Percentiles rank a stretch among this genome's conserved stretches.
These are phyloP conservation scores for Drosophila ogumai DNA, from an alignment of 1,140 invertebrate genomes.

Conservation along the genomic window DNA sequence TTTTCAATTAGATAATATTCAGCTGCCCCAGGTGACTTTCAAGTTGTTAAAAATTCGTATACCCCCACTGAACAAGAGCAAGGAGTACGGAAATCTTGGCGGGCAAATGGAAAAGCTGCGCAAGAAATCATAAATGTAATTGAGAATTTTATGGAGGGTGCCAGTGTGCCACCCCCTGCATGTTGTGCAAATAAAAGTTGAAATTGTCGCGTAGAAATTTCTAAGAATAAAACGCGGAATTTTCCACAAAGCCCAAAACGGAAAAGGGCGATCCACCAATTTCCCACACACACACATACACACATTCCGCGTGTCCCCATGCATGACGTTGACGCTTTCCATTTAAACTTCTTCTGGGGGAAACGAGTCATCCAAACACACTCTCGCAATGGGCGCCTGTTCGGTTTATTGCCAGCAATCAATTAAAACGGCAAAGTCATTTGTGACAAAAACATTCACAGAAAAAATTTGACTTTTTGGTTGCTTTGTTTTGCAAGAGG, in stretches of 20 bases:
- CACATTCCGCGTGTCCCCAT: slow-evolving; percentile 23
- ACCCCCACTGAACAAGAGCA: neutral
- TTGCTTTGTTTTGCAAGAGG: slow-evolving; percentile 14
- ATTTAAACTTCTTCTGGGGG: slow-evolving; percentile 61
- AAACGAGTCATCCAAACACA: slow-evolving; percentile 18
- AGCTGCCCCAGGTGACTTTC: neutral
- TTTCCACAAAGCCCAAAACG: slow-evolving; percentile 60
- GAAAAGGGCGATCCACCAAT: slow-evolving; percentile 48
- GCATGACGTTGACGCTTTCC: slow-evolving; percentile 76
- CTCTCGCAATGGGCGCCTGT: slow-evolving; percentile 66
- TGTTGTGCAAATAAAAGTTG: slow-evolving; percentile 73
- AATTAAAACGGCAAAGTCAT: slow-evolving; percentile 80
- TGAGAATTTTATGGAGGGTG: slow-evolving; percentile 72
- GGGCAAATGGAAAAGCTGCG: slow-evolving; percentile 42
- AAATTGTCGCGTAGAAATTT: slow-evolving; percentile 75
- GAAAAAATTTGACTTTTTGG: slow-evolving; percentile 74
- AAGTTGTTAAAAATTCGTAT: neutral
- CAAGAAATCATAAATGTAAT: slow-evolving; percentile 83
- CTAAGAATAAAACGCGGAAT: slow-evolving; percentile 71
- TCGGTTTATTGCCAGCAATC: slow-evolving; percentile 80
- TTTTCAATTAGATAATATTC: neutral
- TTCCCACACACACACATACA: slow-evolving; percentile 3
- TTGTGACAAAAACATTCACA: slow-evolving; percentile 81
- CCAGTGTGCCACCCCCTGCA: slow-evolving; percentile 9
- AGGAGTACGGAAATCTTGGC: slow-evolving; percentile 54